A percentile compares a stretch with the other conserved stretches of the same genome.
Evolutionary conservation across 2,797 vertebrate genomes (phyloP).

Genomic region (Etheostoma perlongum): DNA sequence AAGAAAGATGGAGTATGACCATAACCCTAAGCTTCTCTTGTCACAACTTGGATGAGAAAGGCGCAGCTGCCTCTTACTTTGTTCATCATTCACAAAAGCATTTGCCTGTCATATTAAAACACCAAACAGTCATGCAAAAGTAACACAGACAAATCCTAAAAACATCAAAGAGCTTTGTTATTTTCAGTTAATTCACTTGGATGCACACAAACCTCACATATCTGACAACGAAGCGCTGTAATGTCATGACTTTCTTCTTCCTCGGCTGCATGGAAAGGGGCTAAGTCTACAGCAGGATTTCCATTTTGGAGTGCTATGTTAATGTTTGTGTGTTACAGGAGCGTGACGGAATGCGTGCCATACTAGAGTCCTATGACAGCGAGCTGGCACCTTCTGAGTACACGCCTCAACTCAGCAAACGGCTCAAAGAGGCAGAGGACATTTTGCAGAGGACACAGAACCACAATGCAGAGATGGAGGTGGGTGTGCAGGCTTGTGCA

Average conservation of each 20-base stretch:
- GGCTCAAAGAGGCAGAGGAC: constrained; percentile 93
- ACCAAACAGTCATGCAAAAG: constrained; percentile 14
- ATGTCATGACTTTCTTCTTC: constrained; percentile 7
- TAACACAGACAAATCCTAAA: constrained; percentile 10
- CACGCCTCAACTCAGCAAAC: constrained; percentile 90
- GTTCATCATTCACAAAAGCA: constrained; percentile 56
- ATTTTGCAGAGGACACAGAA: constrained; percentile 89
- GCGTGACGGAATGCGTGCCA: constrained; percentile 94
- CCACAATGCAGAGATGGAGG: constrained; percentile 93
- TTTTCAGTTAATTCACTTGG: constrained; percentile 4
- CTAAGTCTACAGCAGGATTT: neutral
- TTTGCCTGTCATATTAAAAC: constrained; percentile 43
- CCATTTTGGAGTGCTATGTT: neutral
- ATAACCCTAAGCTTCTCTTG: constrained; percentile 38
- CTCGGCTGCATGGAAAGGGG: neutral
- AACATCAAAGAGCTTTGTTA: constrained; percentile 29
- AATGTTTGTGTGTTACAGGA: constrained; percentile 83
- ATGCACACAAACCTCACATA: constrained; percentile 4
- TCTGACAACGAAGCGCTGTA: constrained; percentile 1
- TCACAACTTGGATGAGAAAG: constrained; percentile 26
- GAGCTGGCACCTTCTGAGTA: constrained; percentile 90
- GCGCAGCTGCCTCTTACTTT: constrained; percentile 32
- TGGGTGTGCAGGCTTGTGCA: constrained; percentile 61
- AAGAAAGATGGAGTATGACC: constrained; percentile 21
- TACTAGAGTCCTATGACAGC: constrained; percentile 94